Conservation (phyloP, 1,140 invertebrate genomes). For the Brachionus calyciflorus region DNA sequence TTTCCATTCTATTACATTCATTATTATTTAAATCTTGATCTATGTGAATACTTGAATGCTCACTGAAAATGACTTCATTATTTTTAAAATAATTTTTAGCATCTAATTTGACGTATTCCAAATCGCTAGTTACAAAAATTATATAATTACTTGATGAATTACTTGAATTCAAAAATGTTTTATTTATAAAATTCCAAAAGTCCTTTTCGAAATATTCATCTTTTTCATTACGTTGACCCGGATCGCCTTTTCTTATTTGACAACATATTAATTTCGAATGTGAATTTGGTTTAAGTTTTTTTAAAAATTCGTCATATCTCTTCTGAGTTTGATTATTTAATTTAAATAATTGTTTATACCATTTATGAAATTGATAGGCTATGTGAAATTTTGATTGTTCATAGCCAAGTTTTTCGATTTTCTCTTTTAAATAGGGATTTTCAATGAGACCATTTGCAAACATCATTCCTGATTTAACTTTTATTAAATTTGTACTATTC, state of each 20-base stretch:
- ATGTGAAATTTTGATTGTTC: neutral
- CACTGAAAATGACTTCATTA: neutral
- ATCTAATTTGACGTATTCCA: neutral
- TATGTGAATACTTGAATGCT: neutral
- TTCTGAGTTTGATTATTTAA: neutral
- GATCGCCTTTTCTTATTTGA: constrained; percentile 19
- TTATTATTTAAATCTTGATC: neutral
- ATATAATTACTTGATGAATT: neutral
- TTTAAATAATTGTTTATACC: constrained; percentile 14
- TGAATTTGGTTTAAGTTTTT: neutral
- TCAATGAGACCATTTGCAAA: neutral
- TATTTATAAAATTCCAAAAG: constrained; percentile 1
- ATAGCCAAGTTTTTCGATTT: neutral
- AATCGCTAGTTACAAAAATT: constrained; percentile 28
- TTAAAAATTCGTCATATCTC: neutral
- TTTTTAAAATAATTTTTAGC: neutral
- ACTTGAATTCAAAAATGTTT: neutral
- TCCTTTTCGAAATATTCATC: neutral
- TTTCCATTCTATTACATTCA: neutral
- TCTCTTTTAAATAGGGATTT: neutral
- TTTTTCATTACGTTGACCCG: neutral
- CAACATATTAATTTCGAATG: neutral
- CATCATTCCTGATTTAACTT: neutral
- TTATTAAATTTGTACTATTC: neutral
- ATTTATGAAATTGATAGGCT: neutral